These are phyloP conservation scores for Taxidea taxus DNA, from an alignment of 2,113 vertebrate species.

Conservation along the genomic window DNA sequence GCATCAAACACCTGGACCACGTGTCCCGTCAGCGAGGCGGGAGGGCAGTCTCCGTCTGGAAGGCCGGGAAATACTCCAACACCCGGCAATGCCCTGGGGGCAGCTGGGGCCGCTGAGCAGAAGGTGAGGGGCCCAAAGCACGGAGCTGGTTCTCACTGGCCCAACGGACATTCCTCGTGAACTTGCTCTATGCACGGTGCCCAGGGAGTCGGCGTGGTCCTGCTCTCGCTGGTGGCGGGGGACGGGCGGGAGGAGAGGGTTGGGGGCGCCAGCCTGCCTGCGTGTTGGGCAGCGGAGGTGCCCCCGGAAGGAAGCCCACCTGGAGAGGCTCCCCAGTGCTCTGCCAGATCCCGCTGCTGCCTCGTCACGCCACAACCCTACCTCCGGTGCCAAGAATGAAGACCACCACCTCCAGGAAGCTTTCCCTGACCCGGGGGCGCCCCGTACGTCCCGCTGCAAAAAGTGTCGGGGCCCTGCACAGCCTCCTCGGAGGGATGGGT, in stretches of 20 bases:
- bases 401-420: neutral
- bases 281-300: neutral
- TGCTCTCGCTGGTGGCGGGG: neutral
- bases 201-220: neutral
- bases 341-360: neutral
- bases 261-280: neutral
- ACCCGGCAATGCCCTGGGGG: neutral
- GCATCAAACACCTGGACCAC: neutral
- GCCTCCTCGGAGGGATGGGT: neutral
- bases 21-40: neutral
- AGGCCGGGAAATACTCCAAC: neutral
- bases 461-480: neutral
- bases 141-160: no score
- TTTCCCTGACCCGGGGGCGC: neutral
- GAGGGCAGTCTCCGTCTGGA: accelerated
- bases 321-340: neutral
- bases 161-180: neutral
- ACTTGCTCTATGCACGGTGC: neutral
- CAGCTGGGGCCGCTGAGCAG: accelerated
- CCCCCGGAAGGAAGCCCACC: neutral
- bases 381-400: neutral
- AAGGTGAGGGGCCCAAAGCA: accelerated
- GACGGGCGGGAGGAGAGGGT: neutral
- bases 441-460: neutral
- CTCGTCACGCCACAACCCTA: neutral